These are phyloP conservation scores for Gulo gulo DNA, from an alignment of 2,113 vertebrate genomes.

Conservation along the genomic window DNA sequence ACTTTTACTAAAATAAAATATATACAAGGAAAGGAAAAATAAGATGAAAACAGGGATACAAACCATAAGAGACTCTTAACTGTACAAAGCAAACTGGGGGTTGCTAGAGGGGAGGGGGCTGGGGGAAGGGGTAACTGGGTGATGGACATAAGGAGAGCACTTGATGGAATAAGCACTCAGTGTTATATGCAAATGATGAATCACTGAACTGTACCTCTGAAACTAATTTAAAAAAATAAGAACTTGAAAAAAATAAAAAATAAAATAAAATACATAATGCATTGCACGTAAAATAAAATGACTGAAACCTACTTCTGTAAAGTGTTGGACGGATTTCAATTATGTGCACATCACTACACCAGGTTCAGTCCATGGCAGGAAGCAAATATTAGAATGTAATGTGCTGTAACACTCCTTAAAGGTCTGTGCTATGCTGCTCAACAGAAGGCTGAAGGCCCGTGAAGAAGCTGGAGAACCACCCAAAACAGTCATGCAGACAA, in stretches of 20 bases:
- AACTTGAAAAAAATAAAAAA: not conserved
- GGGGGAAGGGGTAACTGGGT: too few species aligned
- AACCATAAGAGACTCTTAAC: too few species aligned
- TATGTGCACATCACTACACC: not conserved
- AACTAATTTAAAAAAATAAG: not conserved
- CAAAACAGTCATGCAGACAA: not conserved
- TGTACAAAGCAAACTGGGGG: too few species aligned
- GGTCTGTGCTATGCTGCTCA: not conserved
- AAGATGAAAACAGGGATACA: too few species aligned
- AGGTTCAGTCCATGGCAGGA: not conserved
- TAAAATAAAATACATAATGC: not conserved
- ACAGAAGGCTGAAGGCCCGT: not conserved
- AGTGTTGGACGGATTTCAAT: not conserved
- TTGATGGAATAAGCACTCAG: not conserved
- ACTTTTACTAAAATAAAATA: not conserved
- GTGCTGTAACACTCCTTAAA: not conserved
- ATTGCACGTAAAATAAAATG: not conserved
- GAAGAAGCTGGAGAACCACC: not conserved
- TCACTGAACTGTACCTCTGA: not conserved
- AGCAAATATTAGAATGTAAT: not conserved
- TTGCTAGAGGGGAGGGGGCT: too few species aligned
- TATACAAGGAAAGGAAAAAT: not conserved
- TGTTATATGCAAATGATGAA: not conserved
- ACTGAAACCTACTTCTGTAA: not conserved
- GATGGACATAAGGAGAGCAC: too few species aligned